Percentiles rank a stretch among this genome's conserved stretches.
Evolutionary conservation across 2,797 vertebrate genomes (phyloP).

Genomic region (Sebastes itinus): DNA sequence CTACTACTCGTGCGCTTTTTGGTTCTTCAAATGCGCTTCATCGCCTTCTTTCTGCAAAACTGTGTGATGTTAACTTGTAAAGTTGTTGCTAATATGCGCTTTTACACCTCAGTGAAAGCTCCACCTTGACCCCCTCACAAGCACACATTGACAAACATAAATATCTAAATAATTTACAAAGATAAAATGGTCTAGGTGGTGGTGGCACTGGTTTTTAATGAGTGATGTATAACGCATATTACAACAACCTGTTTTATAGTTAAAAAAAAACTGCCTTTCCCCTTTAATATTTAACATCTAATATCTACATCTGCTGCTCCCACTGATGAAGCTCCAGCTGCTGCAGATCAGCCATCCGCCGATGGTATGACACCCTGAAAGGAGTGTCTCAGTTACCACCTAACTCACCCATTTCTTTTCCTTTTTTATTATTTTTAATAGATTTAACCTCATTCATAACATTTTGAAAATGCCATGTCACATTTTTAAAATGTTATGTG

Average conservation of each 20-base stretch:
- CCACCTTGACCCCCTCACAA: background rate
- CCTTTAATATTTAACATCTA: slow-evolving; percentile 3
- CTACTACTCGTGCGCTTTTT: background rate
- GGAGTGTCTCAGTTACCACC: background rate
- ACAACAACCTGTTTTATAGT: background rate
- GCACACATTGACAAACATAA: background rate
- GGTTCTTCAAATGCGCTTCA: background rate
- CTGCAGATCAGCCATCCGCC: background rate
- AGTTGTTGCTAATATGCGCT: background rate
- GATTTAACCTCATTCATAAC: background rate
- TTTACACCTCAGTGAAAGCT: background rate
- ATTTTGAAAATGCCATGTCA: background rate
- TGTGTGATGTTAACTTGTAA: background rate
- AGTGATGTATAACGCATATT: background rate
- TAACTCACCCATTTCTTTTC: background rate
- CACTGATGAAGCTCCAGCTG: slow-evolving; percentile 3
- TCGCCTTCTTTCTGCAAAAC: background rate
- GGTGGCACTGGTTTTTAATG: no score
- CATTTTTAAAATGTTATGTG: slow-evolving; percentile 4
- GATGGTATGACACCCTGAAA: background rate
- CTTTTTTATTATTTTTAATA: background rate
- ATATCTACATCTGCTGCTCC: slow-evolving; percentile 24
- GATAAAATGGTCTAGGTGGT: background rate
- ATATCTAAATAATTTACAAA: background rate
- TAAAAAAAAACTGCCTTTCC: background rate